Conservation (phyloP, 2,113 vertebrate genomes). For the Sceloporus tristichus region DNA sequence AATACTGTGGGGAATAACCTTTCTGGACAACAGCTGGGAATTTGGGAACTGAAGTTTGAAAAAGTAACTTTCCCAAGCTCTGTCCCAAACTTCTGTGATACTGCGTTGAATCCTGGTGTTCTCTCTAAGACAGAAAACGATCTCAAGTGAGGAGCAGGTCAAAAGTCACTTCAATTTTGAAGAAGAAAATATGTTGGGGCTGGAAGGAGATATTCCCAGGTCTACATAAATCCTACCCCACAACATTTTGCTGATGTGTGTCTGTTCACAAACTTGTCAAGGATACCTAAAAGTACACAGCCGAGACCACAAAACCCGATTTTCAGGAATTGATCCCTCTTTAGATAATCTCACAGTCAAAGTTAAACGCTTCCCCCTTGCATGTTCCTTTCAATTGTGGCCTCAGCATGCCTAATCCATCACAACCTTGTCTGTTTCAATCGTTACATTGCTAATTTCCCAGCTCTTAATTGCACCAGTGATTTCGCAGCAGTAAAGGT, state of each 20-base stretch:
- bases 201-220: background rate
- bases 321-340: constrained; percentile 20
- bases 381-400: constrained; percentile 47
- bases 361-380: background rate
- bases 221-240: background rate
- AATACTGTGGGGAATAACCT: background rate
- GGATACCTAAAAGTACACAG: constrained; percentile 2
- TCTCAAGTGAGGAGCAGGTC: background rate
- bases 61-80: background rate
- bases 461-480: constrained; percentile 14
- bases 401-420: constrained; percentile 19
- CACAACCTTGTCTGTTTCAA: constrained; percentile 19
- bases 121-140: background rate
- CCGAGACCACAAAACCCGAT: constrained; percentile 25
- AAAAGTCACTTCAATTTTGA: background rate
- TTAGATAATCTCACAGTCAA: constrained; percentile 36
- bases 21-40: background rate
- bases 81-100: background rate
- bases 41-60: background rate
- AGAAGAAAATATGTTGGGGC: background rate
- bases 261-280: constrained; percentile 15
- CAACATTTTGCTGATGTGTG: background rate
- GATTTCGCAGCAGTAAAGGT: constrained; percentile 25
- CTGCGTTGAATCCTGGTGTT: background rate
- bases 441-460: constrained; percentile 28